Percentiles rank a stretch among this genome's conserved stretches.
These are phyloP conservation scores for Penaeus vannamei DNA, from an alignment of 1,140 invertebrate species.

Conservation along the genomic window DNA sequence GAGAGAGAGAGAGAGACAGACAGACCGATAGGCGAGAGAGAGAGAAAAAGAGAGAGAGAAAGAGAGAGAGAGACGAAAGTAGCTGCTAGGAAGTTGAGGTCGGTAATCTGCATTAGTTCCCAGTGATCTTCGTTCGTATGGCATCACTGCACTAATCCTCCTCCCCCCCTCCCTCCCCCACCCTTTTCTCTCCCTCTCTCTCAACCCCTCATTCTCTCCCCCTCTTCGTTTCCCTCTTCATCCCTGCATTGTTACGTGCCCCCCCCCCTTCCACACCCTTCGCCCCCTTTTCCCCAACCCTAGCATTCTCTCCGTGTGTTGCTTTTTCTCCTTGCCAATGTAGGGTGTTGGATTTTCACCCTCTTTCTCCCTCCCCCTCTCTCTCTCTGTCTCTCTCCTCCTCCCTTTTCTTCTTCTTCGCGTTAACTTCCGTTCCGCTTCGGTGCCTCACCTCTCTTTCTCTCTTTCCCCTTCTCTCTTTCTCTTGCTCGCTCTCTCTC, in stretches of 20 bases:
- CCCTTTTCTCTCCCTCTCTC: not conserved
- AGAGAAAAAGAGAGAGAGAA: not conserved
- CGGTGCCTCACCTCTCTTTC: not conserved
- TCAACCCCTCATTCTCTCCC: not conserved
- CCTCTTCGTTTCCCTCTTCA: not conserved
- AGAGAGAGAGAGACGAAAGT: too few relatives aligned
- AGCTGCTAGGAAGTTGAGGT: slow-evolving; percentile 1
- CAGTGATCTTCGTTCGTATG: slow-evolving; percentile 2
- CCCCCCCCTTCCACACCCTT: not conserved
- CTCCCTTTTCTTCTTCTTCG: not conserved
- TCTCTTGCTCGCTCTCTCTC: too few relatives aligned
- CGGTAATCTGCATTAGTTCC: too few relatives aligned
- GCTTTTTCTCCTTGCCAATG: not conserved
- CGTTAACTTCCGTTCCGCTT: not conserved
- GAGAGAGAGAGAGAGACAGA: not conserved
- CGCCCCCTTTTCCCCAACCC: not conserved
- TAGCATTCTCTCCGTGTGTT: not conserved
- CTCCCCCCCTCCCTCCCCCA: not conserved
- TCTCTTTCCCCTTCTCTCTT: slow-evolving; percentile 11
- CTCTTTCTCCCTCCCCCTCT: not conserved
- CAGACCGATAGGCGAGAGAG: not conserved
- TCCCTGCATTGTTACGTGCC: not conserved
- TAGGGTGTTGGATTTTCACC: not conserved
- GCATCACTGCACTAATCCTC: slow-evolving; percentile 8
- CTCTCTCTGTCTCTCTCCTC: not conserved